Conservation (phyloP, 37 sponge, comb jelly and placozoan species). For the Halisarca cf. caerulea region DNA sequence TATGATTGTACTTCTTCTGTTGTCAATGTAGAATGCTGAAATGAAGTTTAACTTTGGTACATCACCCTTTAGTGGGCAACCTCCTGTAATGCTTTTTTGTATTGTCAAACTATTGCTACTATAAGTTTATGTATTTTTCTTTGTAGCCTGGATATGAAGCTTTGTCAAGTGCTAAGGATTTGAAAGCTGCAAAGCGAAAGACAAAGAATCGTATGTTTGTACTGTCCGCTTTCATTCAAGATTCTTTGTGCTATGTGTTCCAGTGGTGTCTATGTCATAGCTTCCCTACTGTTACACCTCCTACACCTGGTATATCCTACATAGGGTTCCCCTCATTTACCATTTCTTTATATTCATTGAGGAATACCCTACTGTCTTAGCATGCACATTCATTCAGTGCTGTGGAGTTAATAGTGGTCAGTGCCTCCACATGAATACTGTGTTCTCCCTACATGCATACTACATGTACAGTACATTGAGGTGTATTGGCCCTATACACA, state of each 20-base stretch:
- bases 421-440: too few species aligned
- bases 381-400: too few species aligned
- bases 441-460: background rate
- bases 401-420: too few species aligned
- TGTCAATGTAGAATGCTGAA: slow-evolving; percentile 86
- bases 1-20: background rate
- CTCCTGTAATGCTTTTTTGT: too few species aligned
- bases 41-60: slow-evolving; percentile 94
- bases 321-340: too few species aligned
- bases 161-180: background rate
- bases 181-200: background rate
- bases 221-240: background rate
- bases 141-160: background rate
- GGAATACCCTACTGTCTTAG: too few species aligned
- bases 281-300: too few species aligned
- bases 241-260: background rate
- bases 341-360: too few species aligned
- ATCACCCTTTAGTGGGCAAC: slow-evolving; percentile 64
- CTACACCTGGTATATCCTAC: too few species aligned
- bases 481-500: background rate
- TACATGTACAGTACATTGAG: background rate
- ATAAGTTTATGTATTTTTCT: background rate
- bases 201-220: background rate
- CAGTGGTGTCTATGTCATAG: background rate
- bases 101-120: too few species aligned